phyloP scores from a whole-genome alignment of 2,888 invertebrate genomes.

The Nesidiocoris tenuis region DNA sequence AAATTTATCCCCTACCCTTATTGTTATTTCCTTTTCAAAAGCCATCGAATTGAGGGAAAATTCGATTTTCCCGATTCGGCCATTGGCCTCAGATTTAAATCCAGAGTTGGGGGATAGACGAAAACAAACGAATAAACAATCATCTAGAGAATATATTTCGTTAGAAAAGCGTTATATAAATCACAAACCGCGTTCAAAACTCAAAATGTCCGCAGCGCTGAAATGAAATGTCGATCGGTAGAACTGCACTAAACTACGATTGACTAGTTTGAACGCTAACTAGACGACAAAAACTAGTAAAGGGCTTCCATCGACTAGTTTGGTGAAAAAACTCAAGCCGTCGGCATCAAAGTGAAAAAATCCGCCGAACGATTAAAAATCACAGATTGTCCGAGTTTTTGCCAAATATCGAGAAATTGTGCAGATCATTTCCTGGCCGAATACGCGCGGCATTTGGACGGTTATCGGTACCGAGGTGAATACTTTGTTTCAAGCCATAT shows the following conservation, averaged over 20 bases:
- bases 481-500: no score
- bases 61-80: no score
- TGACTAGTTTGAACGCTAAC: neutral
- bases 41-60: no score
- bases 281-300: neutral
- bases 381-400: neutral
- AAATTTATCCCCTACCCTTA: neutral
- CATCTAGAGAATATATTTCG: conserved; percentile 28
- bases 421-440: no score
- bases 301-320: neutral
- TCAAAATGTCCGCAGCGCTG: no score
- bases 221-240: neutral
- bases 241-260: neutral
- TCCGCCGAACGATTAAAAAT: no score
- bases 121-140: conserved; percentile 2
- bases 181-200: neutral
- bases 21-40: no score
- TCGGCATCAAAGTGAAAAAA: no score
- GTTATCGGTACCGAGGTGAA: no score
- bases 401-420: no score
- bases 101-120: neutral
- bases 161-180: conserved; percentile 27
- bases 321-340: neutral
- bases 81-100: no score
- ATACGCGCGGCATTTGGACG: neutral